Evolutionary conservation across 2,797 vertebrate genomes (phyloP).

Genomic region (Halcyon smyrnensis): DNA sequence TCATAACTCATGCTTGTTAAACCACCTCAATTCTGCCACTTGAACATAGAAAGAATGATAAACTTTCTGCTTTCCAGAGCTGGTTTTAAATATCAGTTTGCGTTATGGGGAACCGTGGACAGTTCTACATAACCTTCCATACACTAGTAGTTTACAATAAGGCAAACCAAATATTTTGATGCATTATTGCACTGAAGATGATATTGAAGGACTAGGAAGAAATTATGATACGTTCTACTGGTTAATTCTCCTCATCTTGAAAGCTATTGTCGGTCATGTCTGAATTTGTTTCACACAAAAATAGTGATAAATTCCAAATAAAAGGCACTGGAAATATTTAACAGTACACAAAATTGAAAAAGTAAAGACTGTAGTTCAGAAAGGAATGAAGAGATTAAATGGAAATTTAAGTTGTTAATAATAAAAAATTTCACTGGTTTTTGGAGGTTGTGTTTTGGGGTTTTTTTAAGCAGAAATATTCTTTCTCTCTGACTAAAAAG

Average conservation of each 20-base stretch:
- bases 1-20: not conserved
- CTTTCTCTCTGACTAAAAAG: not conserved
- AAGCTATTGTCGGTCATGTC: fast-evolving
- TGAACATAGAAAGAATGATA: not conserved
- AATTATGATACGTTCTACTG: not conserved
- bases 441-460: not conserved
- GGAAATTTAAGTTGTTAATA: not conserved
- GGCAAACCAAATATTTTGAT: not conserved
- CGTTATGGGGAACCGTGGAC: not conserved
- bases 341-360: not conserved
- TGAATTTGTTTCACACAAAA: not conserved
- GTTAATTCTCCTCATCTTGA: not conserved
- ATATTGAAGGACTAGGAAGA: not conserved
- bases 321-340: not conserved
- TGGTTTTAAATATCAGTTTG: not conserved
- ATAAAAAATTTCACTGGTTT: not conserved
- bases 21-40: not conserved
- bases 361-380: not conserved
- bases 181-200: not conserved
- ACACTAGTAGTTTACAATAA: not conserved
- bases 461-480: not conserved
- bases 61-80: not conserved
- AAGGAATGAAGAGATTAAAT: not conserved
- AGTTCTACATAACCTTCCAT: not conserved
- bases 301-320: not conserved